phyloP scores from a whole-genome alignment of 1,140 invertebrate genomes.

The Rhyzopertha dominica region DNA sequence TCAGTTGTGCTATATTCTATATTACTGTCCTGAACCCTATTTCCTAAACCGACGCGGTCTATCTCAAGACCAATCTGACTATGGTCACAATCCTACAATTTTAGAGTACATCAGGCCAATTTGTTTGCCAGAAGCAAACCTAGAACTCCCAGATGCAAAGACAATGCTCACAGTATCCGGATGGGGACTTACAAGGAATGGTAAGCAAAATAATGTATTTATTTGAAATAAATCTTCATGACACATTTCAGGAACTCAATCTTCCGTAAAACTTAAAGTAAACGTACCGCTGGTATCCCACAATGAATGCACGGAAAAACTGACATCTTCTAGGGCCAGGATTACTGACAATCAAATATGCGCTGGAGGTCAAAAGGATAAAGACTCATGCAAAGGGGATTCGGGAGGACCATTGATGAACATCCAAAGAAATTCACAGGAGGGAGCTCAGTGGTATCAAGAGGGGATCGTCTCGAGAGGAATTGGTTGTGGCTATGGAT shows the following conservation, averaged over 20 bases:
- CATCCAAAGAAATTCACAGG: constrained; percentile 3
- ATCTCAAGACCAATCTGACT: too few relatives aligned
- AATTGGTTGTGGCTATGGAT: neutral
- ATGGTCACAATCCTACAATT: too few relatives aligned
- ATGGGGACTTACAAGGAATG: constrained; percentile 12
- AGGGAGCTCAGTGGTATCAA: neutral
- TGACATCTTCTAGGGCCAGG: too few relatives aligned
- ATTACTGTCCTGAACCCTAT: too few relatives aligned
- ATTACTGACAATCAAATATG: constrained; percentile 55
- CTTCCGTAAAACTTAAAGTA: too few relatives aligned
- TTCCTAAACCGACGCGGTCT: too few relatives aligned
- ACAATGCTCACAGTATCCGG: constrained; percentile 3
- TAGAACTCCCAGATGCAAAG: neutral
- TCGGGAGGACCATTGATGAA: constrained; percentile 71
- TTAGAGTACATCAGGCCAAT: constrained; percentile 14
- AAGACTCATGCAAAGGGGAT: constrained; percentile 66
- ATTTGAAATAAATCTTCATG: too few relatives aligned
- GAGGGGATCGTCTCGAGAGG: neutral
- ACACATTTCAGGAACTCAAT: too few relatives aligned
- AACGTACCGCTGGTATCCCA: too few relatives aligned
- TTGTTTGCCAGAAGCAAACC: constrained; percentile 6
- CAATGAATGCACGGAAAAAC: too few relatives aligned
- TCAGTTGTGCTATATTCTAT: too few relatives aligned
- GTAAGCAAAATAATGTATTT: too few relatives aligned
- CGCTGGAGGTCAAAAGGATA: constrained; percentile 58